Percentiles rank a stretch among this genome's conserved stretches.
Evolutionary conservation across 1,140 invertebrate genomes (phyloP).

Genomic region (Bombus superbus): DNA sequence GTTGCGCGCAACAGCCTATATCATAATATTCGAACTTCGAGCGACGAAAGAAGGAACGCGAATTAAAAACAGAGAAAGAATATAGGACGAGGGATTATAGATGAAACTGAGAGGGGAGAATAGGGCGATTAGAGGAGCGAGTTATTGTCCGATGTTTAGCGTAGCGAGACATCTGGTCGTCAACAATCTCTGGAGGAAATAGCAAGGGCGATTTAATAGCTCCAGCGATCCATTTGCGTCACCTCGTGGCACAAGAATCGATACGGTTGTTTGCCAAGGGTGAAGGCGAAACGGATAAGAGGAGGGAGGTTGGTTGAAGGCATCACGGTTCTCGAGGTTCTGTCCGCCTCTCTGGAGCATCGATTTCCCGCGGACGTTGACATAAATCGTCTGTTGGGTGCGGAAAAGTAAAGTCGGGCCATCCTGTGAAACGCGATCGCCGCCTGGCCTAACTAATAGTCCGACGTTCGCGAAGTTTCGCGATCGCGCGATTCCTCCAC

Average conservation of each 20-base stretch:
- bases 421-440: not conserved
- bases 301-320: not conserved
- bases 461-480: constrained; percentile 11
- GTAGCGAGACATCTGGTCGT: not conserved
- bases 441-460: constrained; percentile 16
- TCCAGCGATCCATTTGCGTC: constrained; percentile 22
- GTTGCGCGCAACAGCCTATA: too few species aligned
- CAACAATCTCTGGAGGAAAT: constrained; percentile 14
- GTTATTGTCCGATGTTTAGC: constrained; percentile 14
- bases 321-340: constrained; percentile 8
- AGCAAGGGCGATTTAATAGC: not conserved
- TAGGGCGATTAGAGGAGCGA: not conserved
- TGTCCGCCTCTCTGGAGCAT: not conserved
- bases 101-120: not conserved
- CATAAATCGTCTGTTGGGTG: constrained; percentile 21
- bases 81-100: too few species aligned
- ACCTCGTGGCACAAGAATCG: constrained; percentile 11
- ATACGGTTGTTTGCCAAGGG: constrained; percentile 36
- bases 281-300: not conserved
- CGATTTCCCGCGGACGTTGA: constrained; percentile 35
- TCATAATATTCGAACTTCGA: too few species aligned
- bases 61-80: too few species aligned
- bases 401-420: constrained; percentile 4
- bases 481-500: not conserved
- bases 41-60: not conserved